Evolutionary conservation across 2,888 invertebrate genomes (phyloP), one percentile per base, ranked within the genome.

Genomic region (Anagyrus pseudococci): DNA sequence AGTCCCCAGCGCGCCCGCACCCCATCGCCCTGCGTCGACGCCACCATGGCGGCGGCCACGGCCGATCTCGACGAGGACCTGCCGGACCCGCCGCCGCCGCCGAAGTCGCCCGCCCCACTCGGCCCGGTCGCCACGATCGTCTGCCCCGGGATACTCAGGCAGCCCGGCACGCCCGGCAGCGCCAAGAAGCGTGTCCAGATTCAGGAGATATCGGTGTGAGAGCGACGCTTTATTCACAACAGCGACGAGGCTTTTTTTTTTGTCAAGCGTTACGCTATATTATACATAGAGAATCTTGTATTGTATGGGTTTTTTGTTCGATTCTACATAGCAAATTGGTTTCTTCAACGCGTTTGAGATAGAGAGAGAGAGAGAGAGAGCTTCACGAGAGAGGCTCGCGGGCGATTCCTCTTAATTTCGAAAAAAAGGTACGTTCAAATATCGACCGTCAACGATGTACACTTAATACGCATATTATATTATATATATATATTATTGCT

Each of bases 121-220:
- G n/a, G n/a, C n/a, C 77, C 75, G 46, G 68, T 81, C 69, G 72
- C 79, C 71, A 75, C 79, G 69, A 69, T 81, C 67, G 73, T 83
- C 71, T 84, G 85, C 69, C 82, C 84, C 2, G 88, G 89, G 2
- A 89, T 89, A 52, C 79, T 89, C 43, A 79, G 89, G 65, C 85
- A 88, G 69, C 88, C 89, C 4, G 87, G 86, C 46, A 89, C 91
- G 1, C 90, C 91, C 8, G 89, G 90, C 61, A 89, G 90, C 68
- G 88, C 89, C 84, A 94, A 94, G 83, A 94, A 94, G 82, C 87
- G 94, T 81, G 94, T 94, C 74, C 94, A 94, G 84, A 94, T 94
- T 80, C 93, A 93, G 82, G 94, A 94, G 82, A 94, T 94, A 84
- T 93, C 93, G 66, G 94, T 94, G 84, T 94, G 87, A 89, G 25